A percentile compares a stretch with the other conserved stretches of the same genome.
Conservation (phyloP, 2,797 vertebrate genomes). For the Acanthurus lineatus region DNA sequence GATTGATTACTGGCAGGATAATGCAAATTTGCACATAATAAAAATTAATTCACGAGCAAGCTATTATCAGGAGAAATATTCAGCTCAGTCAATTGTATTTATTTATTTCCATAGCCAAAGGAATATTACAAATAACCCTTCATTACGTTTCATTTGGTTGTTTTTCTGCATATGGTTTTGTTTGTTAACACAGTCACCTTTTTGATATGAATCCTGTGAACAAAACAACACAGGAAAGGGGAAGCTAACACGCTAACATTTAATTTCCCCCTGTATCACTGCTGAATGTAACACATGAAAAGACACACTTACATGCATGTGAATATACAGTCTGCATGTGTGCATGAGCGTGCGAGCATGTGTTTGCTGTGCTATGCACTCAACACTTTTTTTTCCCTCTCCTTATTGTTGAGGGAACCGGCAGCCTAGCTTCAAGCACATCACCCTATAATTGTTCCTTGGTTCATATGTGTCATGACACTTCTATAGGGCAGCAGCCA, state of each 20-base stretch:
- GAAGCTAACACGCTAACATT: conserved; percentile 25
- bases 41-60: conserved; percentile 58
- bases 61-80: conserved; percentile 62
- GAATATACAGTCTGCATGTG: not conserved
- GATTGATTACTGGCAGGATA: conserved; percentile 65
- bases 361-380: conserved; percentile 47
- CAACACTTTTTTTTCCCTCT: conserved; percentile 9
- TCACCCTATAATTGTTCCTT: conserved; percentile 77
- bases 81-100: conserved; percentile 45
- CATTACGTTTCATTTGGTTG: conserved; percentile 58
- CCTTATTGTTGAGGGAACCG: conserved; percentile 43
- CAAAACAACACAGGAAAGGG: conserved; percentile 48
- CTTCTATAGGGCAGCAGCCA: conserved; percentile 72
- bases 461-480: conserved; percentile 77
- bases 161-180: conserved; percentile 56
- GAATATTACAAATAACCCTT: conserved; percentile 63
- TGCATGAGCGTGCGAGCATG: conserved; percentile 1
- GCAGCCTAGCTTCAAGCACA: conserved; percentile 68
- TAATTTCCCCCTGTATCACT: conserved; percentile 24
- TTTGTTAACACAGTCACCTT: conserved; percentile 59
- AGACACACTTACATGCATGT: not conserved
- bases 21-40: conserved; percentile 65
- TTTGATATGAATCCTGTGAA: conserved; percentile 60
- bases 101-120: conserved; percentile 53
- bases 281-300: conserved; percentile 31